Percentiles rank a stretch among this genome's conserved stretches.
Conservation (phyloP, 2,888 invertebrate genomes). For the Dasysyrphus tricinctus region DNA sequence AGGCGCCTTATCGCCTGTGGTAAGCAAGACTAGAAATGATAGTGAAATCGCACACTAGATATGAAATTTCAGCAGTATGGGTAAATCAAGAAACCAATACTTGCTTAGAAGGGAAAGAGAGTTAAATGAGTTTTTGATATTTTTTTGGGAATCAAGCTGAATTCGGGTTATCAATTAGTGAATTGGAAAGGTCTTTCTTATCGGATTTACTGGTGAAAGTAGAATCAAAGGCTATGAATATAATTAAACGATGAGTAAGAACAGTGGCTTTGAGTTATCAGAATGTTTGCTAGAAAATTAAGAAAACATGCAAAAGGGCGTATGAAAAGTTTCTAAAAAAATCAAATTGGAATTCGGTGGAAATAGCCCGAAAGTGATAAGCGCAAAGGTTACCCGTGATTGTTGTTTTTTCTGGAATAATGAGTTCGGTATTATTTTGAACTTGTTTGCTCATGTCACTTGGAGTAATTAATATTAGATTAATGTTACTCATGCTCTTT, state of each 20-base stretch:
- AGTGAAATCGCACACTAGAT: conserved; percentile 32
- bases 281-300: conserved; percentile 40
- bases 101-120: conserved; percentile 7
- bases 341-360: conserved; percentile 28
- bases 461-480: conserved; percentile 39
- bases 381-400: conserved; percentile 45
- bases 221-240: conserved; percentile 14
- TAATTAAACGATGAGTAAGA: conserved; percentile 42
- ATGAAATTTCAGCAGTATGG: conserved; percentile 9
- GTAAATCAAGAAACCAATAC: conserved; percentile 12
- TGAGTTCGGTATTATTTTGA: conserved; percentile 35
- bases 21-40: conserved; percentile 35
- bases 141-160: conserved; percentile 24
- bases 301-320: conserved; percentile 21
- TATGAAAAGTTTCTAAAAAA: conserved; percentile 14
- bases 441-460: conserved; percentile 48
- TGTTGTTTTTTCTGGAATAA: conserved; percentile 26
- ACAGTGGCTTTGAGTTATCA: conserved; percentile 33
- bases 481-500: conserved; percentile 17
- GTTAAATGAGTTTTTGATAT: conserved; percentile 30
- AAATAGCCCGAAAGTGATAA: conserved; percentile 40
- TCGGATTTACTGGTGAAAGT: conserved; percentile 56
- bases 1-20: conserved; percentile 51
- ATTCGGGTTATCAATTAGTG: conserved; percentile 56
- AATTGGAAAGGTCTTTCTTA: conserved; percentile 35